phyloP scores from a whole-genome alignment of 2,113 vertebrate genomes.

The Bufo bufo region DNA sequence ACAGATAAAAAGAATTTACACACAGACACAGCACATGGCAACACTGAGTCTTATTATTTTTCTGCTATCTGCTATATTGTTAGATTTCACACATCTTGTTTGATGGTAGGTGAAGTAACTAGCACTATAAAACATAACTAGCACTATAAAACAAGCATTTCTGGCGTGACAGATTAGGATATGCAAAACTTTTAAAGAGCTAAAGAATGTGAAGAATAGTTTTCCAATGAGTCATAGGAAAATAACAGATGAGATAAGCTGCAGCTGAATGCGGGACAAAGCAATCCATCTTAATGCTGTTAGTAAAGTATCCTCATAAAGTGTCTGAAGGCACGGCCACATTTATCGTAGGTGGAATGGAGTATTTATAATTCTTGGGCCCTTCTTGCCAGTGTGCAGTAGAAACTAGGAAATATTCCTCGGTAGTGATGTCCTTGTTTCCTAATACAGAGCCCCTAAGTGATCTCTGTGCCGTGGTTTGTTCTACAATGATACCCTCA shows the following conservation, averaged over 20 bases:
- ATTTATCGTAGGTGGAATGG: not conserved
- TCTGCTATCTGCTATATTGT: not conserved
- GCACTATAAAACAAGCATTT: not conserved
- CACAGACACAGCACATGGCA: not conserved
- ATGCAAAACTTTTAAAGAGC: conserved; percentile 10
- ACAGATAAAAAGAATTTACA: not conserved
- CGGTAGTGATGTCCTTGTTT: not conserved
- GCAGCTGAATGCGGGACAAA: not conserved
- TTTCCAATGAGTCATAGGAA: conserved; percentile 16
- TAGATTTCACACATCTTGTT: not conserved
- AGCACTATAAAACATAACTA: not conserved
- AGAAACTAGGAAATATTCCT: not conserved
- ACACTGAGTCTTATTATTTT: not conserved
- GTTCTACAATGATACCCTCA: not conserved
- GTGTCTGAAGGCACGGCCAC: not conserved
- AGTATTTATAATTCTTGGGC: not conserved
- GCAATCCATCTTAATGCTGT: not conserved
- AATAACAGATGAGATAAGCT: conserved; percentile 22
- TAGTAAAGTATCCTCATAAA: conserved; percentile 2
- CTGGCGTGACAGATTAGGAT: conserved; percentile 3
- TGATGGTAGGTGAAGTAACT: not conserved
- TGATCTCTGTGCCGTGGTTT: not conserved
- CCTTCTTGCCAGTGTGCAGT: not conserved
- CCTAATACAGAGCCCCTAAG: not conserved
- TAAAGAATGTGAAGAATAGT: conserved; percentile 32